phyloP scores from a whole-genome alignment of 64 coral and sea anemone species.

The Porites lutea region DNA sequence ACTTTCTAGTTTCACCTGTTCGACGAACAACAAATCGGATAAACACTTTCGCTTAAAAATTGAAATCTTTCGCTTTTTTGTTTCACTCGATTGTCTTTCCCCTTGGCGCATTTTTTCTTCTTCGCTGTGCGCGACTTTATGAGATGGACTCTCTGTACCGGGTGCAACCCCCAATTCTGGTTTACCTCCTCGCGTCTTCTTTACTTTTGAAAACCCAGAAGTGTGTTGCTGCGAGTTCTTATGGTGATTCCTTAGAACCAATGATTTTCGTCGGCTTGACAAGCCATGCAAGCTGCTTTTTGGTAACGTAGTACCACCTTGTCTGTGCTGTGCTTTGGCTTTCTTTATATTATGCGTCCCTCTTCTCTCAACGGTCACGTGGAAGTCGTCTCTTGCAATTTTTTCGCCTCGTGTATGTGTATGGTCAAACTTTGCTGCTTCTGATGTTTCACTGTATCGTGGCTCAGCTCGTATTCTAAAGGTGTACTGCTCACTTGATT shows the following conservation, averaged over 20 bases:
- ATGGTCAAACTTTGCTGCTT: background rate
- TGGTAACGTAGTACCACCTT: background rate
- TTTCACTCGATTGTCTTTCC: background rate
- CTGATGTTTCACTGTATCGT: background rate
- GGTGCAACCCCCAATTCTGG: background rate
- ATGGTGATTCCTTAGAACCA: background rate
- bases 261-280: slow-evolving; percentile 5
- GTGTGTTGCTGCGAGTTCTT: background rate
- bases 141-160: background rate
- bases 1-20: background rate
- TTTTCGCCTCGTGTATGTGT: background rate
- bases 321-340: background rate
- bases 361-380: background rate
- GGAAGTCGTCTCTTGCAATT: background rate
- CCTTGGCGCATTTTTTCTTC: background rate
- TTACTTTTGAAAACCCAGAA: background rate
- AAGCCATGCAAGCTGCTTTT: slow-evolving; percentile 32
- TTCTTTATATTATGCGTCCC: too few relatives aligned
- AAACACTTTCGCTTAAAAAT: slow-evolving; percentile 24
- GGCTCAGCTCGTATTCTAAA: background rate
- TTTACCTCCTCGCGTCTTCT: background rate
- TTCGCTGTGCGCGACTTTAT: background rate
- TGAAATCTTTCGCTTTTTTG: background rate
- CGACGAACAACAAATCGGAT: background rate
- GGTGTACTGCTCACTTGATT: background rate